These are phyloP conservation scores for Apus apus DNA, from an alignment of 2,113 vertebrate species.

Conservation along the genomic window DNA sequence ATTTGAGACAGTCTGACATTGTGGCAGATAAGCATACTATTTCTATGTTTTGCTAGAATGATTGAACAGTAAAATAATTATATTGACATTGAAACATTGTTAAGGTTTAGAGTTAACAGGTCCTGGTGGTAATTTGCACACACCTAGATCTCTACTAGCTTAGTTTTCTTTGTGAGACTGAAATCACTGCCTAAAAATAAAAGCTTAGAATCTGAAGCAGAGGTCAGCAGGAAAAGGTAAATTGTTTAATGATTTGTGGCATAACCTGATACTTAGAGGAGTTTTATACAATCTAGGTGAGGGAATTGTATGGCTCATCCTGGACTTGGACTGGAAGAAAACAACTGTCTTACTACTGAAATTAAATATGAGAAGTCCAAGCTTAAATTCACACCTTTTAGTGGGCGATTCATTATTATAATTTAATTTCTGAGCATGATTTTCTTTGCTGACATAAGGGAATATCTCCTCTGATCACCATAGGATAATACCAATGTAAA, in stretches of 20 bases:
- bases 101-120: conserved; percentile 4
- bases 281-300: background rate
- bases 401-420: background rate
- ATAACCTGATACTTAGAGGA: background rate
- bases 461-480: background rate
- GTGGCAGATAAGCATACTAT: background rate
- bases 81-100: background rate
- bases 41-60: background rate
- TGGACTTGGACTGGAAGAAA: background rate
- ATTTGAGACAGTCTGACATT: background rate
- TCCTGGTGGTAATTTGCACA: background rate
- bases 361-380: background rate
- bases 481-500: background rate
- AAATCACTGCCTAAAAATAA: background rate
- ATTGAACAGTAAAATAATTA: background rate
- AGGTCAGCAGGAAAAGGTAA: background rate
- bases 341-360: background rate
- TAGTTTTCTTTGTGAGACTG: background rate
- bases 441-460: background rate
- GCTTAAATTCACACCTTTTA: background rate
- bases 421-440: background rate
- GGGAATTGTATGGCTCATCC: background rate
- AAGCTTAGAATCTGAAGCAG: background rate
- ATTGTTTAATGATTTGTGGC: background rate
- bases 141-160: background rate